Percentiles rank a stretch among this genome's conserved stretches.
Evolutionary conservation across 1,140 invertebrate species (phyloP).

Genomic region (Polyergus mexicanus): DNA sequence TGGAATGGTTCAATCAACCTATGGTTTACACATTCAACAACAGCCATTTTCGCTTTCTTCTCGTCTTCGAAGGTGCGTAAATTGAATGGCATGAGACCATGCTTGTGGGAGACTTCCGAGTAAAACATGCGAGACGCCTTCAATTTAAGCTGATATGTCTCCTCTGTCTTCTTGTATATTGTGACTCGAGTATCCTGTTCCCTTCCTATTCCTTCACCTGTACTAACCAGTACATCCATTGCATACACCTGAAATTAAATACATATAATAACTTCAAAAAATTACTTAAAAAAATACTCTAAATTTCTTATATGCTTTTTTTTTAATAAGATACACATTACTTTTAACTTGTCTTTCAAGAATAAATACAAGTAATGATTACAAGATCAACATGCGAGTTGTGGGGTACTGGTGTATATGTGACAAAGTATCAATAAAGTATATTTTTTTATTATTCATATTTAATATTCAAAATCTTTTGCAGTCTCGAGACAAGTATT

Average conservation of each 20-base stretch:
- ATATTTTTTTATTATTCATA: too few species aligned
- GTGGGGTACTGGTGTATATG: too few species aligned
- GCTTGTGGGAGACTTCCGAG: constrained; percentile 96
- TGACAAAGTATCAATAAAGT: too few species aligned
- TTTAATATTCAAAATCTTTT: too few species aligned
- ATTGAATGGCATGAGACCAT: constrained; percentile 97
- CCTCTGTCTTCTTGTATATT: constrained; percentile 99
- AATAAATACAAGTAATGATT: too few species aligned
- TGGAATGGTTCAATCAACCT: constrained; percentile 99
- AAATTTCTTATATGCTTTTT: background rate
- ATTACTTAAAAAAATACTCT: too few species aligned
- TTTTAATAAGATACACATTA: background rate
- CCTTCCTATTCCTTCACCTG: constrained; percentile 95
- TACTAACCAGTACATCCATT: constrained; percentile 98
- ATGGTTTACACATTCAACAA: constrained; percentile 99
- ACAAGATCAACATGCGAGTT: too few species aligned
- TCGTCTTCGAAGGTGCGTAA: constrained; percentile 97
- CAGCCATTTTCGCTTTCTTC: constrained; percentile 98
- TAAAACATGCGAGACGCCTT: constrained; percentile 98
- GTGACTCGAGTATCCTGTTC: constrained; percentile 98
- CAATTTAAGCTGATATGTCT: constrained; percentile 98
- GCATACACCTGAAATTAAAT: constrained; percentile 93
- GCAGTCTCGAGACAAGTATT: too few species aligned
- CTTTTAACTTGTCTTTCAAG: too few species aligned
- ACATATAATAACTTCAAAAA: constrained; percentile 9